Evolutionary conservation across 2,113 vertebrate species (phyloP).

Genomic region (Myotis lucifugus): DNA sequence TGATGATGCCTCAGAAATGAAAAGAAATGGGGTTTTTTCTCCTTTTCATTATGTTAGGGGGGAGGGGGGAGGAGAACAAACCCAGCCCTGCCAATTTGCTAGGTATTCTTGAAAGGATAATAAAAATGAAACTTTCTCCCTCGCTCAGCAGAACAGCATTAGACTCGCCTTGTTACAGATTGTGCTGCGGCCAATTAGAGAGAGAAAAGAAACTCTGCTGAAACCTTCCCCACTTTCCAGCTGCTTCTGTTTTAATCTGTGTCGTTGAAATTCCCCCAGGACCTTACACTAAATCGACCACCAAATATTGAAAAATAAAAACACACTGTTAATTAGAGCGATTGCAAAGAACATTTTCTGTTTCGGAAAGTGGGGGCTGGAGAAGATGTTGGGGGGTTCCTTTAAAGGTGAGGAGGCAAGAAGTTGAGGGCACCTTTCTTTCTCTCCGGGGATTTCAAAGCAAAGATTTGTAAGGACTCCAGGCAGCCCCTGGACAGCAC

Average conservation of each 20-base stretch:
- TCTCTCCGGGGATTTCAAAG: conserved; percentile 79
- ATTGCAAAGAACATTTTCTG: conserved; percentile 40
- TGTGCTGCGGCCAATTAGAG: conserved; percentile 66
- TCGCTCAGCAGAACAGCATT: conserved; percentile 64
- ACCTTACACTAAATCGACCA: conserved; percentile 61
- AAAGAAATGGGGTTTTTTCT: conserved; percentile 34
- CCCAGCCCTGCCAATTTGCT: conserved; percentile 46
- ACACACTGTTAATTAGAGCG: conserved; percentile 74
- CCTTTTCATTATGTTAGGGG: conserved; percentile 7
- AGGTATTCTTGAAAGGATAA: conserved; percentile 64
- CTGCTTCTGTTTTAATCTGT: conserved; percentile 50
- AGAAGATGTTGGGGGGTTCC: neutral
- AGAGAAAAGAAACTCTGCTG: conserved; percentile 11
- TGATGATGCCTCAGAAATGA: neutral
- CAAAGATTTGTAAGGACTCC: conserved; percentile 82
- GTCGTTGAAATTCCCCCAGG: conserved; percentile 49
- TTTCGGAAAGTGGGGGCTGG: neutral
- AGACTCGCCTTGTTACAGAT: conserved; percentile 67
- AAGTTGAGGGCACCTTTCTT: conserved; percentile 62
- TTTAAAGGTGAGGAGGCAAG: conserved; percentile 71
- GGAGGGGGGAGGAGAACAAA: neutral
- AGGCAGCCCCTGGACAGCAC: conserved; percentile 68
- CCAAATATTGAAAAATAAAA: conserved; percentile 76
- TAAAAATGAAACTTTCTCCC: conserved; percentile 66
- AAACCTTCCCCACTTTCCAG: neutral